phyloP scores from a whole-genome alignment of 2,113 vertebrate genomes.

The Manacus vitellinus region DNA sequence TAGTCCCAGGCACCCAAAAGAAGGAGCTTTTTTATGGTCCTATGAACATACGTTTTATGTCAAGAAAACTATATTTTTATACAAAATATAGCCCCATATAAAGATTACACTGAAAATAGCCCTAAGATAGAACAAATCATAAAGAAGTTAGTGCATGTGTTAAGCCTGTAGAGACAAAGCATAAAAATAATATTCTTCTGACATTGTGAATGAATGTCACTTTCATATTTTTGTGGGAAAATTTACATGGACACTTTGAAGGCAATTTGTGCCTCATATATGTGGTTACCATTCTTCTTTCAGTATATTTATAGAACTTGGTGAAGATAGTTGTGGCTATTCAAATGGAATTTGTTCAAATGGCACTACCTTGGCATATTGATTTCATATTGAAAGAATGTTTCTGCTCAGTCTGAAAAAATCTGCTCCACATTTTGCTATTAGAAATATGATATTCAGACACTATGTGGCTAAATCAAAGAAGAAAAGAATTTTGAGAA shows the following conservation, averaged over 20 bases:
- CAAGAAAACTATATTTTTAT: constrained; percentile 58
- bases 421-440: background rate
- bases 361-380: background rate
- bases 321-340: background rate
- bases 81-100: constrained; percentile 14
- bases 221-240: constrained; percentile 55
- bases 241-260: constrained; percentile 50
- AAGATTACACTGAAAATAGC: constrained; percentile 51
- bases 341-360: background rate
- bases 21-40: constrained; percentile 21
- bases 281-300: background rate
- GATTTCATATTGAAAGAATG: background rate
- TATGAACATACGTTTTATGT: constrained; percentile 17
- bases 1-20: background rate
- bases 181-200: constrained; percentile 64
- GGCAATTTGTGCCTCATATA: background rate
- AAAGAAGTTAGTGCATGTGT: constrained; percentile 57
- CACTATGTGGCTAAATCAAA: background rate
- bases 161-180: constrained; percentile 48
- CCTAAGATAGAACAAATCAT: constrained; percentile 57
- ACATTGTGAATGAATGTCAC: constrained; percentile 56
- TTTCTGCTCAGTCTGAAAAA: background rate
- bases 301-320: constrained; percentile 5
- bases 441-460: background rate
- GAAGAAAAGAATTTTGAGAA: background rate